Conservation (phyloP, 2,888 invertebrate species). For the Copidosoma aretas region DNA sequence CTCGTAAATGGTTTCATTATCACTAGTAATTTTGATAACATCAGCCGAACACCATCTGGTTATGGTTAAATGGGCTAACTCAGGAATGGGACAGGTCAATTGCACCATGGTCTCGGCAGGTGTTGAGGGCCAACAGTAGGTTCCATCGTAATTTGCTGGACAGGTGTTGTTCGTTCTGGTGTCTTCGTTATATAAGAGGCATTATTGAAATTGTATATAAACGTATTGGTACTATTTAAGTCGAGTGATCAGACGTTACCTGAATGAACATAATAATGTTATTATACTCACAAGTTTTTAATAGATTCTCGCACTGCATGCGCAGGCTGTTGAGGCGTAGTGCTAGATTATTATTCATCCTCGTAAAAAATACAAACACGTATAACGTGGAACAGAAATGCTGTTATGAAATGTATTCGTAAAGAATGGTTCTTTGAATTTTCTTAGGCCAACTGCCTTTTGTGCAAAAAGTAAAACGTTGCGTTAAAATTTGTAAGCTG, state of each 20-base stretch:
- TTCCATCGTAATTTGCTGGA: conserved; percentile 16
- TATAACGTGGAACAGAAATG: too few relatives aligned
- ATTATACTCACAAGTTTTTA: conserved; percentile 9
- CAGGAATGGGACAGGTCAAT: background rate
- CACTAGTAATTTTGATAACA: conserved; percentile 6
- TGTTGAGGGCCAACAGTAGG: conserved; percentile 17
- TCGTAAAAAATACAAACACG: too few relatives aligned
- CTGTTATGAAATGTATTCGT: too few relatives aligned
- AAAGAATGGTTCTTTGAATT: too few relatives aligned
- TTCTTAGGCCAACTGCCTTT: too few relatives aligned
- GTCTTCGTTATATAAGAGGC: background rate
- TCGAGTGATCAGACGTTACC: too few relatives aligned
- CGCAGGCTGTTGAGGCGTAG: background rate
- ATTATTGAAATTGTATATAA: background rate
- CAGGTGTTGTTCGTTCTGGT: background rate
- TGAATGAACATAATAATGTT: background rate
- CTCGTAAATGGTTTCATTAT: conserved; percentile 10
- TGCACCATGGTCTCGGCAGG: background rate
- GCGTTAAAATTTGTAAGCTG: too few relatives aligned
- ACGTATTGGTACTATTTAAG: background rate
- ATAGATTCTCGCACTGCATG: conserved; percentile 7
- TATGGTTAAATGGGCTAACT: conserved; percentile 3
- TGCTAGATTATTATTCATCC: too few relatives aligned
- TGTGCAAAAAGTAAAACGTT: too few relatives aligned
- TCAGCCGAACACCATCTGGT: conserved; percentile 27